Base-by-base conservation (phyloP, 1,140 invertebrate species). In the Zaprionus ghesquierei region DNA sequence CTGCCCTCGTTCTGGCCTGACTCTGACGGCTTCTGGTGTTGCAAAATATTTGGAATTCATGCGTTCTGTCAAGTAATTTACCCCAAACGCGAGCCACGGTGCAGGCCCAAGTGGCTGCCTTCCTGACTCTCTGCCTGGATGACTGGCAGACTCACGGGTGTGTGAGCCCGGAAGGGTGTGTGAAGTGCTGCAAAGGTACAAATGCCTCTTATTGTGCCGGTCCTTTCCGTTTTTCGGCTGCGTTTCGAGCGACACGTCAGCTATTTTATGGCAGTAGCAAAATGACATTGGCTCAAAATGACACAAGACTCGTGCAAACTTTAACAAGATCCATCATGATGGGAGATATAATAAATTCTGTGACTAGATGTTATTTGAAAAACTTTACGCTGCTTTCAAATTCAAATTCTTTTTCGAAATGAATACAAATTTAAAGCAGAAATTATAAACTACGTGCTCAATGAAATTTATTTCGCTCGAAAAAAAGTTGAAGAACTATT, bases 31-130 rank as follows among this genome's bases (percentile, higher is more conserved):
- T 60, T 61, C 69, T 65, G 66, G 65, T 77, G 71, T 75, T 60
- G 72, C 54, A 50, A 74, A 79, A 69, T 73, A 69, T 77, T 79
- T 79, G 70, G 29, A 66, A 74, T 77, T 78, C 68, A 81, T 75
- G 72, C 75, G 77, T 64, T 77, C 65, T 70, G 77, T 80, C 75
- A 75, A 77, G 77, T 77, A 80, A 80, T 80, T 75, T 80, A 77
- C 70, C 69, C 77, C 63, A 44, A 79, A 46, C 74, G 74, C 69
- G 63, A 60, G 51, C 54, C 64, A 69, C 46, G 60, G 23, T 63
- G 38, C 61, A 9, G 54, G 23, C 63, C 64, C 64, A 69, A 69
- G 70, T 74, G 58, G 38, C 58, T 72, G 60, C 12, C 27, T 15
- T 27, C 9, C 41, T 44, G n/a, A n/a, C n/a, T n/a, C n/a, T n/a